Evolutionary conservation across 2,888 invertebrate species (phyloP).

Genomic region (Hydraecia micacea): DNA sequence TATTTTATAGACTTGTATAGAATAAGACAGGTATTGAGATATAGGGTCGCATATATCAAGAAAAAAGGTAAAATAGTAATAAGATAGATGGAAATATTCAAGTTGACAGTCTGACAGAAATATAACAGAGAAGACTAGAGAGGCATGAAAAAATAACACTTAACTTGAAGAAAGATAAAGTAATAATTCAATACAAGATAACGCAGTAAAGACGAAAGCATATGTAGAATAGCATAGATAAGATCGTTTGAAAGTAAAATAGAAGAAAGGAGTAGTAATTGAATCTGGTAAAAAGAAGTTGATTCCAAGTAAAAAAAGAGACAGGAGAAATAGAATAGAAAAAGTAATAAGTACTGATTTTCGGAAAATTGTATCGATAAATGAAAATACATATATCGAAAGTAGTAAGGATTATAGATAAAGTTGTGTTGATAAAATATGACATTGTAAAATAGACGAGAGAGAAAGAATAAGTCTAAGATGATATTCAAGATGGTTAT

Average conservation of each 20-base stretch:
- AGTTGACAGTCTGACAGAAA: background rate
- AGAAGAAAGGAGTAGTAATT: background rate
- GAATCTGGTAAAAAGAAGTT: background rate
- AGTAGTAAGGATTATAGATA: background rate
- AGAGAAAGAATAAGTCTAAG: background rate
- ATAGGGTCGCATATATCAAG: background rate
- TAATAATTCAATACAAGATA: background rate
- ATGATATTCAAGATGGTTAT: background rate
- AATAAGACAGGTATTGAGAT: background rate
- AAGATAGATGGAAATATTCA: background rate
- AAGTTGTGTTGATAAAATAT: background rate
- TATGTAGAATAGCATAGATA: background rate
- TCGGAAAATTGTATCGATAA: background rate
- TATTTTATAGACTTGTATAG: background rate
- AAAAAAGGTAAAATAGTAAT: background rate
- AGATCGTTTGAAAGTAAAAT: background rate
- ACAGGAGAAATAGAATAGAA: background rate
- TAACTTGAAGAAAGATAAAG: background rate
- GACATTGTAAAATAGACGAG: background rate
- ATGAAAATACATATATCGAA: background rate
- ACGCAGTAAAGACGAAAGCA: background rate
- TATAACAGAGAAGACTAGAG: background rate
- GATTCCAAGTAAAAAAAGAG: background rate
- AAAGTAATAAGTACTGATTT: background rate
- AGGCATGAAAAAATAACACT: background rate